A percentile compares a stretch with the other conserved stretches of the same genome.
Conservation (phyloP, 2,888 invertebrate genomes). For the Drosophila kambysellisi region DNA sequence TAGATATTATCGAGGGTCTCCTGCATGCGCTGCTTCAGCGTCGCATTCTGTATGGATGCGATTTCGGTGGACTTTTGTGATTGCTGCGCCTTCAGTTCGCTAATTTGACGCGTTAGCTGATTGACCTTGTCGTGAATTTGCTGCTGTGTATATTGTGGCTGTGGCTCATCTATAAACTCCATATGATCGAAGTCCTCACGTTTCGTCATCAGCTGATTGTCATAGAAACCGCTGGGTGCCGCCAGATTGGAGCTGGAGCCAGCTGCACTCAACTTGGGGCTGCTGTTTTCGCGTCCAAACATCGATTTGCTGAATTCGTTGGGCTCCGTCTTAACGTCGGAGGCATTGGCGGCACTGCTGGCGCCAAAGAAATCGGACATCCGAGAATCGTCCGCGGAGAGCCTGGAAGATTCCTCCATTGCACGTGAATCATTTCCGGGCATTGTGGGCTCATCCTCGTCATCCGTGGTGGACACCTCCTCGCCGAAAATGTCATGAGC, state of each 20-base stretch:
- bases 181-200: constrained; percentile 82
- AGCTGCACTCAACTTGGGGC: constrained; percentile 73
- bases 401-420: constrained; percentile 91
- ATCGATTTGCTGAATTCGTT: constrained; percentile 84
- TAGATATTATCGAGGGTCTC: constrained; percentile 92
- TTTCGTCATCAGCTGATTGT: constrained; percentile 68
- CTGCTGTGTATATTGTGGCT: constrained; percentile 85
- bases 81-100: constrained; percentile 90
- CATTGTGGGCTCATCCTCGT: constrained; percentile 90
- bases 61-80: constrained; percentile 93
- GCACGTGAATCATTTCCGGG: constrained; percentile 82
- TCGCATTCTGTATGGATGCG: constrained; percentile 93
- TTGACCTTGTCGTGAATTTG: constrained; percentile 89
- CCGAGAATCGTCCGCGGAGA: constrained; percentile 91
- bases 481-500: constrained; percentile 97
- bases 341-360: constrained; percentile 55
- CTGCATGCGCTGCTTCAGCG: constrained; percentile 92
- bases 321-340: constrained; percentile 71
- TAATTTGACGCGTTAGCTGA: constrained; percentile 90
- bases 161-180: constrained; percentile 76
- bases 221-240: constrained; percentile 80
- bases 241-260: constrained; percentile 83
- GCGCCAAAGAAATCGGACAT: constrained; percentile 90
- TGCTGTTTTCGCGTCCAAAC: constrained; percentile 79
- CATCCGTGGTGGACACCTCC: constrained; percentile 94